These are phyloP conservation scores for Daboia siamensis DNA, from an alignment of 2,113 vertebrate genomes.

Conservation along the genomic window DNA sequence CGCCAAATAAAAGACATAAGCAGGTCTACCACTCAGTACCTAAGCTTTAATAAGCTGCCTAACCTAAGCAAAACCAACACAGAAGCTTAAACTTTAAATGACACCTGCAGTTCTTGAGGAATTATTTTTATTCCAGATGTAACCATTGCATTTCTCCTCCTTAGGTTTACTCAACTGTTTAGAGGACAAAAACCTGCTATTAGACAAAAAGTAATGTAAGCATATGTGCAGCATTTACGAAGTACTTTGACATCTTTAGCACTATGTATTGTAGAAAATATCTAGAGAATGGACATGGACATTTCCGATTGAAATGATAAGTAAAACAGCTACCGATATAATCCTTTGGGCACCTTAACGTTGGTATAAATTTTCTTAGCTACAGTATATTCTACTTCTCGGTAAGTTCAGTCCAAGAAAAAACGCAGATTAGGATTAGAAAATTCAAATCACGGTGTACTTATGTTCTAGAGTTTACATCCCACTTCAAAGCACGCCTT, in stretches of 20 bases:
- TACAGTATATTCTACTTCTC: background rate
- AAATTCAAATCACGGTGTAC: background rate
- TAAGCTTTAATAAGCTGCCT: slow-evolving; percentile 15
- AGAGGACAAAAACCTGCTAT: background rate
- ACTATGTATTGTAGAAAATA: background rate
- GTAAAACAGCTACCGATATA: background rate
- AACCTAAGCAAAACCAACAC: background rate
- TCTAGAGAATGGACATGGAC: background rate
- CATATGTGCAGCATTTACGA: background rate
- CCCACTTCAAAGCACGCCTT: background rate
- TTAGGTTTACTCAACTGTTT: background rate
- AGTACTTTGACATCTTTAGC: background rate
- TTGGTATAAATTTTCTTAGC: background rate
- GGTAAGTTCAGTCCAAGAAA: background rate
- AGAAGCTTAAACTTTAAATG: background rate
- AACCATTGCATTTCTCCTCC: background rate
- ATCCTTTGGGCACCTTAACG: background rate
- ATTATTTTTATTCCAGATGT: background rate
- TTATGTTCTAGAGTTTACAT: background rate
- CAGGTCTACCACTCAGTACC: slow-evolving; percentile 15
- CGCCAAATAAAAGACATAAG: slow-evolving; percentile 44
- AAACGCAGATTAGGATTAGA: background rate
- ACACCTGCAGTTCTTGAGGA: background rate
- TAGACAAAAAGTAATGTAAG: background rate
- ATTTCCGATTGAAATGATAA: background rate